Conservation (phyloP, 2,888 invertebrate genomes). For the Anoplius nigerrimus region DNA sequence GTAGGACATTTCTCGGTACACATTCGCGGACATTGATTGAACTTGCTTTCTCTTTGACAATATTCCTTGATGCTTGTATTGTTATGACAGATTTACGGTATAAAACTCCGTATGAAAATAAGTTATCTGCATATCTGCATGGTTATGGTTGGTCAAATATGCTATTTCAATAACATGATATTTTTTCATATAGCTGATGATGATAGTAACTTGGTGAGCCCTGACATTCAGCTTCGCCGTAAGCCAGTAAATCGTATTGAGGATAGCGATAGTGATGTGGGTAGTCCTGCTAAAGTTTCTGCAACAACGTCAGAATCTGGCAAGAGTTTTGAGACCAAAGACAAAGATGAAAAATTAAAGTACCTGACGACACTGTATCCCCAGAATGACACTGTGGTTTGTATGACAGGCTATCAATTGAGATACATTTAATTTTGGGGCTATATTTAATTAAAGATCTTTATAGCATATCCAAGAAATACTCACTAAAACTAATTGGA, state of each 20-base stretch:
- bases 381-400: conserved; percentile 79
- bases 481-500: conserved; percentile 63
- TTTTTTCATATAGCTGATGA: conserved; percentile 64
- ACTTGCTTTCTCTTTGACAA: too few relatives aligned
- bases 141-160: too few relatives aligned
- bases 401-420: conserved; percentile 40
- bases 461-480: conserved; percentile 66
- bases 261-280: conserved; percentile 70
- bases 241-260: conserved; percentile 68
- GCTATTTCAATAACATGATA: too few relatives aligned
- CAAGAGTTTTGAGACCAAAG: conserved; percentile 49
- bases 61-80: too few relatives aligned
- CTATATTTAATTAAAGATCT: conserved; percentile 29
- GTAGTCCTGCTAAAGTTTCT: conserved; percentile 51
- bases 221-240: conserved; percentile 61
- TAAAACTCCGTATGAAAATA: too few relatives aligned
- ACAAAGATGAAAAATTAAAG: conserved; percentile 73
- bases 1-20: too few relatives aligned
- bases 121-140: too few relatives aligned
- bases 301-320: conserved; percentile 48
- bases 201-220: conserved; percentile 64
- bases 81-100: too few relatives aligned
- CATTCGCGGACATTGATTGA: too few relatives aligned
- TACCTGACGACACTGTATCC: conserved; percentile 82
- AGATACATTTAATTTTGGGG: background rate